These are phyloP conservation scores for Cremastinae sp. DNA, from an alignment of 2,888 invertebrate genomes.

Conservation along the genomic window DNA sequence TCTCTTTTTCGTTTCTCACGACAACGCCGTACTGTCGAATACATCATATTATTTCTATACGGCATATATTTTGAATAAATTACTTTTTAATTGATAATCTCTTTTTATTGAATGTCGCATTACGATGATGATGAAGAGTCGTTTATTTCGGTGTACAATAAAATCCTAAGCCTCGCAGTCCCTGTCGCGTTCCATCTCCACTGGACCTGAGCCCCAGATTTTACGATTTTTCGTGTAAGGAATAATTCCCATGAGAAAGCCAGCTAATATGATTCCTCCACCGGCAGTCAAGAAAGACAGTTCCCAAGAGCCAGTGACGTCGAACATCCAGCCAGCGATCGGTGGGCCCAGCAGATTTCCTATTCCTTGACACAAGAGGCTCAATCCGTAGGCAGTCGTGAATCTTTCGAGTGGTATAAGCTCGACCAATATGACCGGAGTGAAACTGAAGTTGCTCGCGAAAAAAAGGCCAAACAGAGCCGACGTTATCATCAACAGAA, in stretches of 20 bases:
- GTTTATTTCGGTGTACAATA: conserved; percentile 1
- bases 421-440: conserved; percentile 93
- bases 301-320: conserved; percentile 87
- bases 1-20: no score
- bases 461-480: conserved; percentile 93
- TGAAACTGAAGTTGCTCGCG: conserved; percentile 95
- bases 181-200: conserved; percentile 81
- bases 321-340: conserved; percentile 90
- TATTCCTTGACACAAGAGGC: conserved; percentile 94
- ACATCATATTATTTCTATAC: no score
- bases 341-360: conserved; percentile 96
- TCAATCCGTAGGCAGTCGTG: conserved; percentile 95
- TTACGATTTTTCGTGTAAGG: conserved; percentile 86
- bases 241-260: conserved; percentile 85
- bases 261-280: conserved; percentile 90
- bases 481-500: conserved; percentile 81
- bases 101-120: neutral
- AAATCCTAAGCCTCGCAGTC: conserved; percentile 67
- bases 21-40: no score
- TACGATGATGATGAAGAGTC: conserved; percentile 5
- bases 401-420: conserved; percentile 94
- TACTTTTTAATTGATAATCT: neutral
- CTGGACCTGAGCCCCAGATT: conserved; percentile 82
- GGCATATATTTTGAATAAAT: no score
- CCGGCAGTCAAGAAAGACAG: conserved; percentile 91